Percentiles rank a stretch among this genome's conserved stretches.
phyloP scores from a whole-genome alignment of 2,113 vertebrate genomes.

The Alethe castanea region DNA sequence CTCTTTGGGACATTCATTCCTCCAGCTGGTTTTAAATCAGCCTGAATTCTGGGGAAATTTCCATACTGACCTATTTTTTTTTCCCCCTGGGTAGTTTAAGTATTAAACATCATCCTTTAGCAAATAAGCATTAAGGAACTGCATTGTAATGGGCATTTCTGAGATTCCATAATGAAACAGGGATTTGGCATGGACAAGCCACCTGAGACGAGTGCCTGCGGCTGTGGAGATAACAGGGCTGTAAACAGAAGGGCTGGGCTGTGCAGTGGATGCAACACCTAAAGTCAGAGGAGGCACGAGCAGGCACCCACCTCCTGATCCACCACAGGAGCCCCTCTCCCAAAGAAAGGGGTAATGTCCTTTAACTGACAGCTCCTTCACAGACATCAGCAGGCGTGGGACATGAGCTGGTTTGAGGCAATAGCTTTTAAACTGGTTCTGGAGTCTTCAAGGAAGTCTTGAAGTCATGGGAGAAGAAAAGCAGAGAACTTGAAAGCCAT shows the following conservation, averaged over 20 bases:
- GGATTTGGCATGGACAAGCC: slow-evolving; percentile 23
- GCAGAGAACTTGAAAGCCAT: not conserved
- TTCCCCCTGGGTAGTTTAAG: not conserved
- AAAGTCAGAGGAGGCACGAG: not conserved
- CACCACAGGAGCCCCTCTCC: not conserved
- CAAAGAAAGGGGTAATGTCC: not conserved
- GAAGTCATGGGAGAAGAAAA: not conserved
- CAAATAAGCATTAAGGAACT: slow-evolving; percentile 38
- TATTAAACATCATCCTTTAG: slow-evolving; percentile 26
- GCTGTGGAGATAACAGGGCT: slow-evolving; percentile 39
- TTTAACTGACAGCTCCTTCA: not conserved
- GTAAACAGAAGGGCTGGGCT: slow-evolving; percentile 29
- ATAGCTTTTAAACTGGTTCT: not conserved
- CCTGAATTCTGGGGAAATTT: slow-evolving; percentile 11
- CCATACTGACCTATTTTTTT: not conserved
- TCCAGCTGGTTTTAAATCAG: not conserved
- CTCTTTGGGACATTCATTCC: not conserved
- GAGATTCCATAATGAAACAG: slow-evolving; percentile 39
- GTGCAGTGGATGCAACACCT: not conserved
- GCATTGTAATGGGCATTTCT: slow-evolving; percentile 56
- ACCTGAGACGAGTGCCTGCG: not conserved
- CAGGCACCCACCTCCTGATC: not conserved
- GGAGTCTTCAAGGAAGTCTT: not conserved
- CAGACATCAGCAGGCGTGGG: not conserved
- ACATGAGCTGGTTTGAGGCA: not conserved